Conservation (phyloP, 2,113 vertebrate species). For the Crotophaga sulcirostris region DNA sequence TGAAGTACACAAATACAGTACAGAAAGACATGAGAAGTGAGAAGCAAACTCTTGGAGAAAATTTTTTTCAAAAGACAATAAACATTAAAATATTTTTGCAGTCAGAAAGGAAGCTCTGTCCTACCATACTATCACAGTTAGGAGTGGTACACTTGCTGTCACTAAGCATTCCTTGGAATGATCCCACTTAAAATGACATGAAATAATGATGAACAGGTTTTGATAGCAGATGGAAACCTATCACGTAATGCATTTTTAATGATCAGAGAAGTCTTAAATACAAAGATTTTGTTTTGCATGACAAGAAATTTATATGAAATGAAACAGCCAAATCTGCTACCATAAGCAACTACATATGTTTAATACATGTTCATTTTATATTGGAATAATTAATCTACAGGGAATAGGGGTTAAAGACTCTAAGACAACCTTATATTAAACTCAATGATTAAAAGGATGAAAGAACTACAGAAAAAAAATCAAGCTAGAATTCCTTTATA, state of each 20-base stretch:
- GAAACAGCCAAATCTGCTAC: background rate
- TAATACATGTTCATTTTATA: background rate
- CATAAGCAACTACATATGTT: background rate
- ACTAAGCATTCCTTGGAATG: background rate
- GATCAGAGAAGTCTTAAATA: slow-evolving; percentile 21
- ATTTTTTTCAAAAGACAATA: background rate
- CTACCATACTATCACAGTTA: background rate
- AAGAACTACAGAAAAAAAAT: background rate
- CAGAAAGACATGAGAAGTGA: background rate
- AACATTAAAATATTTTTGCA: background rate
- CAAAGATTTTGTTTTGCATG: background rate
- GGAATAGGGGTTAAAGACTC: background rate
- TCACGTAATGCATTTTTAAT: slow-evolving; percentile 28
- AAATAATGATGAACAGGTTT: slow-evolving; percentile 56
- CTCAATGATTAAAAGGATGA: background rate
- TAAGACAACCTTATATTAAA: background rate
- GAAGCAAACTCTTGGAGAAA: background rate
- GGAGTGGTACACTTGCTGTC: background rate
- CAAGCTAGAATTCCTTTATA: background rate
- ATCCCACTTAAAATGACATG: slow-evolving; percentile 20
- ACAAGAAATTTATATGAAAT: background rate
- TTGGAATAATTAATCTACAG: slow-evolving; percentile 16
- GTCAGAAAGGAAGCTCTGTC: background rate
- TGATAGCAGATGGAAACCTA: slow-evolving; percentile 14
- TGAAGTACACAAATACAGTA: rapidly evolving